These are phyloP conservation scores for Vulpes lagopus DNA, from an alignment of 2,113 vertebrate species.

Conservation along the genomic window DNA sequence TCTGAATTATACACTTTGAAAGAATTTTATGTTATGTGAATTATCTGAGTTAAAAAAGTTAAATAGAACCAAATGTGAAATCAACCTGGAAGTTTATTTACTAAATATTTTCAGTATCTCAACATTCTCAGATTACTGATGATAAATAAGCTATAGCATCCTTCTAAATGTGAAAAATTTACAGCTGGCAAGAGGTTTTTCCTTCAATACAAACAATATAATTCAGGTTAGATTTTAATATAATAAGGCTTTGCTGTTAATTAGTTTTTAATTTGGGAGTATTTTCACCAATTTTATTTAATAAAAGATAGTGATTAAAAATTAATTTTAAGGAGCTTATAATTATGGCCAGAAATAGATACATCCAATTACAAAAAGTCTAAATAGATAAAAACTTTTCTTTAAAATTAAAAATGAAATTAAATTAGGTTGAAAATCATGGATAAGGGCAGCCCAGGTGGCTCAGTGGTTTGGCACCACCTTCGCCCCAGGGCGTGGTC, in stretches of 20 bases:
- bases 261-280: slow-evolving; percentile 53
- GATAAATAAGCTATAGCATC: background rate
- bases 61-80: slow-evolving; percentile 26
- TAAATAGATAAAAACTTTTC: background rate
- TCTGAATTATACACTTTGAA: background rate
- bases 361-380: background rate
- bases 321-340: background rate
- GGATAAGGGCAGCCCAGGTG: background rate
- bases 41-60: background rate
- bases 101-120: slow-evolving; percentile 17
- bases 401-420: slow-evolving; percentile 51
- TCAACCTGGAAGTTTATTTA: background rate
- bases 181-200: background rate
- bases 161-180: slow-evolving; percentile 16
- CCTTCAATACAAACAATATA: slow-evolving; percentile 1
- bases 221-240: slow-evolving; percentile 39
- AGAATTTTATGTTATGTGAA: background rate
- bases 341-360: slow-evolving; percentile 26
- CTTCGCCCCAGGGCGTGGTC: no score
- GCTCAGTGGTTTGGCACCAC: no score
- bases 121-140: background rate
- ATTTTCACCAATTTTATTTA: slow-evolving; percentile 47
- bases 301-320: slow-evolving; percentile 47
- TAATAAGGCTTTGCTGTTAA: slow-evolving; percentile 30
- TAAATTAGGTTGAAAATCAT: slow-evolving; percentile 14